A percentile compares a stretch with the other conserved stretches of the same genome.
phyloP scores from a whole-genome alignment of 1,140 invertebrate species.

The Heliothis virescens region DNA sequence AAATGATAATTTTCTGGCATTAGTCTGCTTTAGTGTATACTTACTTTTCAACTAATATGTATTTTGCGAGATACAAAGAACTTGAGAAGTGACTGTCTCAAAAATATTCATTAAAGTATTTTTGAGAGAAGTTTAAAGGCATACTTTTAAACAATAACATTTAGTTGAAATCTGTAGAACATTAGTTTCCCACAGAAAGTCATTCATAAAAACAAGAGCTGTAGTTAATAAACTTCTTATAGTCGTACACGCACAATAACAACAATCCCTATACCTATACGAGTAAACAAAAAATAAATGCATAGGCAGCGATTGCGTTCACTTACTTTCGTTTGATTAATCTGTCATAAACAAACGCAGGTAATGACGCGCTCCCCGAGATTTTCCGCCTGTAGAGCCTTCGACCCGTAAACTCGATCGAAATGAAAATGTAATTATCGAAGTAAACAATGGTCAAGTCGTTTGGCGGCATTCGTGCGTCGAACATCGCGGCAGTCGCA shows the following conservation, averaged over 20 bases:
- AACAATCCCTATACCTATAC: too few species aligned
- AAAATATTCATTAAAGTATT: too few species aligned
- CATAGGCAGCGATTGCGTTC: constrained; percentile 3
- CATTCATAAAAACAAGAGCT: too few species aligned
- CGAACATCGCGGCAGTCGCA: constrained; percentile 73
- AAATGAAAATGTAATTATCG: constrained; percentile 81
- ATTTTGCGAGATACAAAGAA: too few species aligned
- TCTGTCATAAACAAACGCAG: constrained; percentile 37
- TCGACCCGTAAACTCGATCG: constrained; percentile 80
- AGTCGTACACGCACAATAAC: background rate
- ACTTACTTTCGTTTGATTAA: constrained; percentile 35
- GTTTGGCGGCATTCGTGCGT: constrained; percentile 77
- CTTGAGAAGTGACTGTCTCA: too few species aligned
- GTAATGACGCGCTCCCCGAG: constrained; percentile 63
- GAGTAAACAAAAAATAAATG: background rate
- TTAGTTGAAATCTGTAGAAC: too few species aligned
- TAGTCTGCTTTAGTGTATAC: too few species aligned
- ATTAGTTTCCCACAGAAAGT: too few species aligned
- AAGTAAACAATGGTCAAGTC: constrained; percentile 79
- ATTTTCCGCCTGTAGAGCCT: constrained; percentile 79
- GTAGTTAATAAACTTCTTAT: background rate
- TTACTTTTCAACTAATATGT: too few species aligned
- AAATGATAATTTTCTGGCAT: background rate
- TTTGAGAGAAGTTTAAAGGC: too few species aligned
- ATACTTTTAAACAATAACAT: too few species aligned